Evolutionary conservation across 2,797 vertebrate genomes (phyloP), one percentile per base, ranked within the genome.

Genomic region (Apogon talboti): DNA sequence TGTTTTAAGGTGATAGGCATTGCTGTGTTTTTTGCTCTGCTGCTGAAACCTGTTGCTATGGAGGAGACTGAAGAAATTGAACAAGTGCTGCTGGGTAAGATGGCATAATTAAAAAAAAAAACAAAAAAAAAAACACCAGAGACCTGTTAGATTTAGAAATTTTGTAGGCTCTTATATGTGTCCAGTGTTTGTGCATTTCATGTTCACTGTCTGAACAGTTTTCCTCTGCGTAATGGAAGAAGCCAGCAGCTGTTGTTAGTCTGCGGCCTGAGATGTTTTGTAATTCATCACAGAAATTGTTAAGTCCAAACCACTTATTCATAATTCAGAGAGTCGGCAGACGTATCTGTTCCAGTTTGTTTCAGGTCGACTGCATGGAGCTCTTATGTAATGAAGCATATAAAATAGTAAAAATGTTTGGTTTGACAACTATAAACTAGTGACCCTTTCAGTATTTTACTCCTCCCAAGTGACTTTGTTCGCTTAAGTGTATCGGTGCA

Each of bases 11-110:
- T 95, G 58, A 66, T 96, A 13, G 92, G 93, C 5, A 30, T 95
- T 60, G 94, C 95, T 4, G 92, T 95, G 58, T 82, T 96, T 79
- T 94, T 96, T 33, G 94, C 94, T 3, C 79, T 96, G 79, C 77
- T 95, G 49, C 73, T 96, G 74, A 95, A 92, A 83, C 94, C 93
- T 41, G 93, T 93, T 0, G 87, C 92, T 16, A 81, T 92, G 60
- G 94, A 95, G 37, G 93, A 94, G 48, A 91, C 70, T 13, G 92
- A 93, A 40, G 94, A 95, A 74, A 75, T 91, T 0, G 90, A 91
- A 30, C 66, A 89, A 21, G 76, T 92, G 67, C 76, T 93, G 41
- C 66, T 67, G 60, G 88, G 94, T 95, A 87, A 87, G 88, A 69
- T 6, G 30, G 3, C 9, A 4, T 8, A 3, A 9, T 21, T 19